Conservation (phyloP, 2,888 invertebrate species). For the Trichogramma evanescens region DNA sequence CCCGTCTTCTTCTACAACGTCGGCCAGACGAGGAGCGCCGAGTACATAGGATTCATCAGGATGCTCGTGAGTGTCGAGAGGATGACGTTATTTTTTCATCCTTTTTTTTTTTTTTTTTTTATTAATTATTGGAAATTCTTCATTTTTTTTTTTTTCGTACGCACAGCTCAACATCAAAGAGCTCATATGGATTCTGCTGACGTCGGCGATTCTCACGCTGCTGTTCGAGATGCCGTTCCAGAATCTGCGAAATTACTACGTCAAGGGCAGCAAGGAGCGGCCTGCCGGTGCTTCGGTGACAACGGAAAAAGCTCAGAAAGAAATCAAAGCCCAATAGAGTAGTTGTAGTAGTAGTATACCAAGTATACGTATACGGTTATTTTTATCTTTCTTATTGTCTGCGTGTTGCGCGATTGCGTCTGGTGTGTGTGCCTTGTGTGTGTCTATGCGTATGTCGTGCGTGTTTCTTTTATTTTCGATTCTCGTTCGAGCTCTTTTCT, state of each 20-base stretch:
- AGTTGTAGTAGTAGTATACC: too few species aligned
- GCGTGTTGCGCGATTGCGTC: too few species aligned
- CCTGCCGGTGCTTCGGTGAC: background rate
- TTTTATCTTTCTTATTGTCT: too few species aligned
- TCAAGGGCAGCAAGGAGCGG: conserved; percentile 33
- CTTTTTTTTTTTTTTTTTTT: background rate
- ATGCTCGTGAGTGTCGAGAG: conserved; percentile 49
- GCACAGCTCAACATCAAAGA: conserved; percentile 57
- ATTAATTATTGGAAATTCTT: conserved; percentile 2
- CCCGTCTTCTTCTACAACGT: conserved; percentile 67
- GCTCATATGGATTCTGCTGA: conserved; percentile 51
- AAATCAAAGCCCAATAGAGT: background rate
- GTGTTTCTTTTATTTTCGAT: too few species aligned
- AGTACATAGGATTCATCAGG: conserved; percentile 54
- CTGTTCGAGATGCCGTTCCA: conserved; percentile 64
- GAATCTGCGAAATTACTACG: conserved; percentile 56
- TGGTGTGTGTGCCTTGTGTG: too few species aligned
- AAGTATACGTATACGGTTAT: too few species aligned
- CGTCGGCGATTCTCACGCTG: conserved; percentile 55
- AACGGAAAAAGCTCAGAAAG: conserved; percentile 24
- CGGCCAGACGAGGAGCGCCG: conserved; percentile 54
- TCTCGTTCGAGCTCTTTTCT: too few species aligned
- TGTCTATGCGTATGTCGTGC: too few species aligned
- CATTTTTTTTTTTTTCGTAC: conserved; percentile 29
- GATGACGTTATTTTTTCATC: background rate